Evolutionary conservation across 2,888 invertebrate genomes (phyloP), one percentile per base, ranked within the genome.

Genomic region (Erannis defoliaria): DNA sequence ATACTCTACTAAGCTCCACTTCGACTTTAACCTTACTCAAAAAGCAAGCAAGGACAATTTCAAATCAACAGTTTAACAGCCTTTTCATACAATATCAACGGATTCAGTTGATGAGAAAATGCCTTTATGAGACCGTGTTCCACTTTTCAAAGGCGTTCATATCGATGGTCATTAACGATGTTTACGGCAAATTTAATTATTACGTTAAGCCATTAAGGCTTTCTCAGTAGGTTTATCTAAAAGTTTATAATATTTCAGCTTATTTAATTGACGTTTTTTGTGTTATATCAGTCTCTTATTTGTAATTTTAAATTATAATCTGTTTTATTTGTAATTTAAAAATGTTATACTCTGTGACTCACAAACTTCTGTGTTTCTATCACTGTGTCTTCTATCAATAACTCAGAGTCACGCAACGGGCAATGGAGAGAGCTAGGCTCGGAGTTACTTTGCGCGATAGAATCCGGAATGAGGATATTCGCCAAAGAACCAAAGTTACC

Each of bases 11-110:
- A 45, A 29, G 16, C 5, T 16, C 3, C n/a, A 4, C 29, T 6
- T 14, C 16, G 6, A 29, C 16, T 37, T 56, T 42, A 42, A 42
- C 40, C 18, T n/a, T n/a, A 33, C 21, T 45, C 35, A 31, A 54
- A 45, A 40, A 54, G n/a, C n/a, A 54, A 54, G 40, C 26, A 16
- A 43, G 29, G 37, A 43, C 35, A 48, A 12, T 16, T 54, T 26
- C 35, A 18, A 37, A 35, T 37, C 49, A 60, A 55, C 40, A 51
- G 43, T 51, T 58, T 58, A 37, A 63, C 46, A 31, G 18, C 58
- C 0, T 35, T 63, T 63, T 63, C 54, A 58, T 62, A 46, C 38
- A 49, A 62, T 57, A 55, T 63, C 14, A 53, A 53, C 50, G 37
- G 37, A 19, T 45, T 18, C 21, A 29, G 21, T 45, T 63, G 57